Base-by-base conservation (phyloP, 2,888 invertebrate genomes). In the Platerodrilus igneus region DNA sequence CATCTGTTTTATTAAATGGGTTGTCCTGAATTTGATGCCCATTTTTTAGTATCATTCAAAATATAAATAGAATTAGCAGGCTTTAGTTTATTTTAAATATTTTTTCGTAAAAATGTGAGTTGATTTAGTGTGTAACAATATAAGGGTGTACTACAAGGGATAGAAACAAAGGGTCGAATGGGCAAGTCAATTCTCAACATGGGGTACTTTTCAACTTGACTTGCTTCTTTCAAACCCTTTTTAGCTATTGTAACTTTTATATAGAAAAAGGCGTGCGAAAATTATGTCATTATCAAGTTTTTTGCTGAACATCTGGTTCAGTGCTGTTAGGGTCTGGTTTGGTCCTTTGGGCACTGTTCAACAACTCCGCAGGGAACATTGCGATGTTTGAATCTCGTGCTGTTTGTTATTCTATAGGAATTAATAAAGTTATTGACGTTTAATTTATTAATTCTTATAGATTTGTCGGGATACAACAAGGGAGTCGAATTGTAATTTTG, bases 231-330 rank as follows among this genome's bases (percentile, higher is more conserved):
- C 42, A 48, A 47, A 46, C 51, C 56, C 55, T 52, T 54, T 54
- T 54, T 45, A 26, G 48, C 51, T 50, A 55, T 56, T 56, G 58
- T 55, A 57, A 48, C 56, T 41, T 55, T 52, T 51, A 56, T 56
- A 57, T 56, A 57, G 58, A 52, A 59, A 50, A 59, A 60, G 60
- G 62, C 60, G 60, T 60, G 60, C 58, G 60, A 60, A 60, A 59
- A 60, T 62, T 60, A 60, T 59, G 55, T 59, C 58, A 56, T 60
- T 57, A 61, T 56, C 52, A 51, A 53, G 45, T 51, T 55, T 56
- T 56, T 56, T 45, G 33, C 39, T 34, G 54, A 55, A 57, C 57
- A 58, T 57, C 55, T 58, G 55, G 50, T 47, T 45, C 35, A 10
- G 36, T 27, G 31, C 25, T n/a, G n/a, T n/a, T 10, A 45, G 45